These are phyloP conservation scores for Melanaphis sacchari DNA, from an alignment of 1,140 invertebrate genomes.

Conservation along the genomic window DNA sequence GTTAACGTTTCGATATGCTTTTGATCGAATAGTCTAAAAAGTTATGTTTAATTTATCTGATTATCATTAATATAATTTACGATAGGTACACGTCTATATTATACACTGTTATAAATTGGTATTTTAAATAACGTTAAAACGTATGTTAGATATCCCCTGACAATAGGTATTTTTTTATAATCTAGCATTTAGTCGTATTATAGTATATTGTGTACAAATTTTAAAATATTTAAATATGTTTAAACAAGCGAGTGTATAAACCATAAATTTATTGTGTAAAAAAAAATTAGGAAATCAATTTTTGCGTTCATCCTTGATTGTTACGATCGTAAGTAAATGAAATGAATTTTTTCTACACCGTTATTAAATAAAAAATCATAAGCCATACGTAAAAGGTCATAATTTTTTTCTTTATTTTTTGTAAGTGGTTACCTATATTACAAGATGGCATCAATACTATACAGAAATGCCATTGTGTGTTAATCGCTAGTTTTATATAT, in stretches of 20 bases:
- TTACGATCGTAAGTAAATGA: neutral
- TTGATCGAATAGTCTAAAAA: neutral
- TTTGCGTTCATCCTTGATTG: neutral
- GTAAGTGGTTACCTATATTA: neutral
- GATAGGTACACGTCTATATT: neutral
- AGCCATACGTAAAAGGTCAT: neutral
- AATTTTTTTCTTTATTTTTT: neutral
- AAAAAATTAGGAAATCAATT: neutral
- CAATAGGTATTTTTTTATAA: neutral
- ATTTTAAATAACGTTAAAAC: neutral
- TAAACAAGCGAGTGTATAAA: neutral
- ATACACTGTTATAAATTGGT: neutral
- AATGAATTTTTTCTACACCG: neutral
- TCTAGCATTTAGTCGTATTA: neutral
- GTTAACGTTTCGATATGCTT: neutral
- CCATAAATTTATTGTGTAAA: neutral
- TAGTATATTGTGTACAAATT: neutral
- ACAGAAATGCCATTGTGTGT: neutral
- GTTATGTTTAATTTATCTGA: neutral
- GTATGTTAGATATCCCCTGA: neutral
- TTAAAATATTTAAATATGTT: neutral
- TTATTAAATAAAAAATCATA: conserved; percentile 1
- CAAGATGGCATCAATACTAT: neutral
- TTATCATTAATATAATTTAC: neutral
- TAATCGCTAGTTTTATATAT: neutral